A percentile compares a stretch with the other conserved stretches of the same genome.
phyloP scores from a whole-genome alignment of 2,888 invertebrate genomes.

The Nomada fucata region DNA sequence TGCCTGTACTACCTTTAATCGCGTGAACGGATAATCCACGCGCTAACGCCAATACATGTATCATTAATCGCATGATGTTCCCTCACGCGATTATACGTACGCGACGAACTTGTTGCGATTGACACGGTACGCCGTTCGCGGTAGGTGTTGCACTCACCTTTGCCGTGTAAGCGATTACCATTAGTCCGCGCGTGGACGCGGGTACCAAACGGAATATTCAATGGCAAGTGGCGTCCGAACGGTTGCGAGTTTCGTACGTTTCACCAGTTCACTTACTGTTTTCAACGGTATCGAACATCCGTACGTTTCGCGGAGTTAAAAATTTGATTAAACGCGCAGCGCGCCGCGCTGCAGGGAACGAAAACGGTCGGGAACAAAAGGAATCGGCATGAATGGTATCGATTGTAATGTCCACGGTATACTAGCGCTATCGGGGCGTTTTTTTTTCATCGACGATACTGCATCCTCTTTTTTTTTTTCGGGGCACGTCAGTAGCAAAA shows the following conservation, averaged over 20 bases:
- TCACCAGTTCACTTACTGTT: too few species aligned
- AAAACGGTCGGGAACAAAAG: slow-evolving; percentile 7
- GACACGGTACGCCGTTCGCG: neutral
- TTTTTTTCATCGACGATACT: neutral
- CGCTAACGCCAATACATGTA: neutral
- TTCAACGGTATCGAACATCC: too few species aligned
- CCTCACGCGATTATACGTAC: neutral
- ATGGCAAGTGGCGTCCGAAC: too few species aligned
- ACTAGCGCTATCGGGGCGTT: neutral
- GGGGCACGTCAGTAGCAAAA: slow-evolving; percentile 36
- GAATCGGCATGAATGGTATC: slow-evolving; percentile 15
- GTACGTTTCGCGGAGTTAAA: too few species aligned
- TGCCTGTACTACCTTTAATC: neutral
- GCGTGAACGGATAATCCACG: too few species aligned
- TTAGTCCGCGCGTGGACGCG: too few species aligned
- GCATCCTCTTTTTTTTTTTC: slow-evolving; percentile 27
- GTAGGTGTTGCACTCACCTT: too few species aligned
- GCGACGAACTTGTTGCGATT: neutral
- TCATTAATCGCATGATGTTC: neutral
- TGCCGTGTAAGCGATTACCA: too few species aligned
- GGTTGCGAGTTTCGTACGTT: too few species aligned
- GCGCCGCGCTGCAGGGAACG: neutral
- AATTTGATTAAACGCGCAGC: neutral
- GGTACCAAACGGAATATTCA: too few species aligned
- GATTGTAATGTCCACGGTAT: slow-evolving; percentile 6